Conservation (phyloP, 2,888 invertebrate genomes). For the Rhogogaster chlorosoma region DNA sequence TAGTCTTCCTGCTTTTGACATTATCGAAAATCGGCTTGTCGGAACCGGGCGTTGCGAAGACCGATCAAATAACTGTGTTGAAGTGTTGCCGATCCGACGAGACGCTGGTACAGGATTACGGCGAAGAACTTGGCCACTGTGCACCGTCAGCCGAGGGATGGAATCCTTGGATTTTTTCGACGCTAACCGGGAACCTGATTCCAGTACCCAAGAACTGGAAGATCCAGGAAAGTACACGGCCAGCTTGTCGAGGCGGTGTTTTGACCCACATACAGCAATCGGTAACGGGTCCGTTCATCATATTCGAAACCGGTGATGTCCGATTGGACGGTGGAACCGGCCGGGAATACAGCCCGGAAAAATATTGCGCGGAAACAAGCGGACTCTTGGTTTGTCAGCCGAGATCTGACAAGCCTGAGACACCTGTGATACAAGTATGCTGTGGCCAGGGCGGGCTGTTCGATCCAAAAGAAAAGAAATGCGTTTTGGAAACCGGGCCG, state of each 20-base stretch:
- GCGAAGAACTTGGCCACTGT: constrained; percentile 65
- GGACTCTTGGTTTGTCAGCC: constrained; percentile 83
- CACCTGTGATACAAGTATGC: constrained; percentile 82
- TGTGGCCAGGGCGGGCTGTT: constrained; percentile 82
- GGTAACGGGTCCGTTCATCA: constrained; percentile 76
- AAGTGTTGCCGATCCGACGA: constrained; percentile 81
- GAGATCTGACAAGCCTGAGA: constrained; percentile 71
- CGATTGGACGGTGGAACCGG: constrained; percentile 79
- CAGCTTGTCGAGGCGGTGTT: constrained; percentile 76
- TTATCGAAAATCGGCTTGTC: constrained; percentile 50
- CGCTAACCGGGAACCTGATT: constrained; percentile 76
- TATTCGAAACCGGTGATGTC: constrained; percentile 85
- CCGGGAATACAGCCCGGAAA: constrained; percentile 78
- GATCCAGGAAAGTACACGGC: constrained; percentile 69
- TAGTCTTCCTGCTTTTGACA: not conserved
- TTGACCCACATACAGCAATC: constrained; percentile 70
- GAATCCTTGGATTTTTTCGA: constrained; percentile 82
- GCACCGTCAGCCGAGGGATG: constrained; percentile 75
- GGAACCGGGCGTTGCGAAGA: constrained; percentile 61
- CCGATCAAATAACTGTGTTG: constrained; percentile 75
- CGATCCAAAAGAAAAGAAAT: not conserved
- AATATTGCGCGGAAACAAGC: constrained; percentile 86
- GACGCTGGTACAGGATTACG: constrained; percentile 76
- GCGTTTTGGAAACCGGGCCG: constrained; percentile 6
- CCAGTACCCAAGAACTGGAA: constrained; percentile 80